Evolutionary conservation across 2,113 vertebrate genomes (phyloP), one percentile per base, ranked within the genome.

Genomic region (Vidua macroura): DNA sequence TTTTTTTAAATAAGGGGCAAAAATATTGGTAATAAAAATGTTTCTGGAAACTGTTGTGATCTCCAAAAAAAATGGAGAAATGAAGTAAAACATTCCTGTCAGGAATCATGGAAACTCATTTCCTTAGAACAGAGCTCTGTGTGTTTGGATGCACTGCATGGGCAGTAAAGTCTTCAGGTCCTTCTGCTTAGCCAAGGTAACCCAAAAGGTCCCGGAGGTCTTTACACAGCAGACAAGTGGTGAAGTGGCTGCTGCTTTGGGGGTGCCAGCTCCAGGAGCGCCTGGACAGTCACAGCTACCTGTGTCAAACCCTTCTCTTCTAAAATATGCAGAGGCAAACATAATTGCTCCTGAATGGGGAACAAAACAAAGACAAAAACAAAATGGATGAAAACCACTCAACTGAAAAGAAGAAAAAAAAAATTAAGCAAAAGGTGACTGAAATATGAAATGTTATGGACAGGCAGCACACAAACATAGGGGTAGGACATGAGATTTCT

Each of bases 321-420:
- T 98, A 99, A 98, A 98, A 99, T 99, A 98, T 99, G 99, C 49
- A 99, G 99, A 96, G 99, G 99, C 96, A 99, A 98, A 98, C 99
- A 99, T 96, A 99, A 98, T 96, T 98, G 98, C 95, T 98, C 99
- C 99, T 99, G 97, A 89, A 97, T 97, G 95, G 97, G 97, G 96
- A 97, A 97, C 56, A 96, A 93, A 96, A 98, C 84, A 97, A 96
- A 96, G 96, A 96, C 83, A 97, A 96, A 95, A 95, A 98, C 93
- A 98, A 96, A 97, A 83, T 88, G 93, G 92, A 96, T 98, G 96
- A 98, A 96, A 93, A 97, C 90, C 46, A 96, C 86, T 96, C 88
- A 96, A 95, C 98, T 95, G 97, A 98, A 93, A 77, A 98, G 95
- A 85, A 96, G 35, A 92, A 92, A 95, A 95, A 52, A 89, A 96